These are phyloP conservation scores for Tiliqua scincoides DNA, from an alignment of 2,113 vertebrate species.

Conservation along the genomic window DNA sequence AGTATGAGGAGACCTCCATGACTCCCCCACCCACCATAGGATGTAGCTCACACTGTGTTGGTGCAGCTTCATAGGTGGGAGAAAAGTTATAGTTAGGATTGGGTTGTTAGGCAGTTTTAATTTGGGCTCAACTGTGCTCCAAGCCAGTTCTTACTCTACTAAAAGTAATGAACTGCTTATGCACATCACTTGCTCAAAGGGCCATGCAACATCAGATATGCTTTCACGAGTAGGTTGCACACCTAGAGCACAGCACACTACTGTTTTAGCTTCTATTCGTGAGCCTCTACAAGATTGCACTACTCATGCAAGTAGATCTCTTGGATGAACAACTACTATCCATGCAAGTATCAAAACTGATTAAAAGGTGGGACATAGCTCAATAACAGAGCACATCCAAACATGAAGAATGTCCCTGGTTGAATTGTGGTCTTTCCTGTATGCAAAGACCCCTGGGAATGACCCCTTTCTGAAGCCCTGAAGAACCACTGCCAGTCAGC, in stretches of 20 bases:
- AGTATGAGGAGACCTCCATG: no score
- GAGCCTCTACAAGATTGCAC: background rate
- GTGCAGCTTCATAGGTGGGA: no score
- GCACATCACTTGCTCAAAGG: background rate
- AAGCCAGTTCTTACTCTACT: background rate
- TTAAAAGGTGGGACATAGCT: no score
- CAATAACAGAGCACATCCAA: no score
- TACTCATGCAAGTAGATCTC: background rate
- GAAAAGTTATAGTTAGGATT: no score
- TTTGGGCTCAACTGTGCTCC: background rate
- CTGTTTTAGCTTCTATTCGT: background rate
- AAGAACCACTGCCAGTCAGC: no score
- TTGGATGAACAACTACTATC: background rate
- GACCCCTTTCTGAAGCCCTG: no score
- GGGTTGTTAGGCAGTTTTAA: background rate
- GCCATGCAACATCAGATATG: background rate
- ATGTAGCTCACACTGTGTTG: no score
- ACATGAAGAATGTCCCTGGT: no score
- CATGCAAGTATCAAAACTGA: background rate
- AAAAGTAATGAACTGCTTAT: background rate
- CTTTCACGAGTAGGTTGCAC: background rate
- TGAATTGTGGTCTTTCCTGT: no score
- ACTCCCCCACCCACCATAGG: no score
- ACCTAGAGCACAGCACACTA: background rate
- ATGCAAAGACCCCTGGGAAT: no score